Evolutionary conservation across 2,888 invertebrate species (phyloP), one percentile per base, ranked within the genome.

Genomic region (Tetragonisca angustula): DNA sequence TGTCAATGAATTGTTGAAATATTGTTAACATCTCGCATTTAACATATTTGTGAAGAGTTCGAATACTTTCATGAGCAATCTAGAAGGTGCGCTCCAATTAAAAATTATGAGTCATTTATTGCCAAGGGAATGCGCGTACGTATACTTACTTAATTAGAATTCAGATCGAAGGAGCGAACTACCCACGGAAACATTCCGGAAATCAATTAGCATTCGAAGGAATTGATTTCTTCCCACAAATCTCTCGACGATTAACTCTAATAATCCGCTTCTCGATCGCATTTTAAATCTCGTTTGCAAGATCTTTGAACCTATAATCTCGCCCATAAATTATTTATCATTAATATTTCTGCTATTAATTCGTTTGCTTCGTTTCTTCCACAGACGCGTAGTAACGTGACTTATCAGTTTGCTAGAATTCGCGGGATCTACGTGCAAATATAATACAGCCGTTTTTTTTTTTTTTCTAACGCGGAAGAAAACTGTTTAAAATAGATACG

Each of bases 31-130:
- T 11, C 43, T 43, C 11, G 9, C 43, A 9, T 43, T 43, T 43
- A 9, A 43, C 9, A 11, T 43, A 2, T 43, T 43, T 9, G 43
- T 43, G 43, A 43, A 43, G 9, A 9, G 43, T 11, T 43, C 43
- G 43, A 11, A 43, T 43, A 43, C 9, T 43, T 43, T 9, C 43
- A 43, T 11, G 43, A 43, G 43, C 1, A 43, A 43, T 43, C 43
- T 43, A 43, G 43, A 74, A 50, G 56, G 68, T n/a, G 19, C 77
- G 83, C 43, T 49, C 65, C 86, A 86, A 86, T 87, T 86, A 84
- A 86, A 82, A 86, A 82, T 86, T 86, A 87, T 75, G 84, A 78
- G 81, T 81, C 74, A 80, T 54, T 78, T 49, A 61, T 59, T 36
- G 21, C 59, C 50, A 32, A 59, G 52, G 61, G 56, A 36, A 49